These are phyloP conservation scores for Brachystomella parvula DNA, from an alignment of 1,140 invertebrate genomes.

Conservation along the genomic window DNA sequence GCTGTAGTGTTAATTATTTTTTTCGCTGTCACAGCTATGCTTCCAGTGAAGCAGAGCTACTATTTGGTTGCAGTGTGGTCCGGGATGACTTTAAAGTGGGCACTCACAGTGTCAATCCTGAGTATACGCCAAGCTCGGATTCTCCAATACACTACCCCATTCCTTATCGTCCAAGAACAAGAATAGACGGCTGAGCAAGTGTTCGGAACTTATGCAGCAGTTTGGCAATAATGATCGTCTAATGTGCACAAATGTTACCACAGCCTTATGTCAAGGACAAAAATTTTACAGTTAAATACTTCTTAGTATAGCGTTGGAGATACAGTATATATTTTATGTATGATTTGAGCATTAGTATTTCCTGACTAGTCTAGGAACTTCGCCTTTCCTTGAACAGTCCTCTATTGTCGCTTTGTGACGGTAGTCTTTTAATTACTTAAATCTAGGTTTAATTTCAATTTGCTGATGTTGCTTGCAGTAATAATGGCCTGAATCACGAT, in stretches of 20 bases:
- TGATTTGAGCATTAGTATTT: no score
- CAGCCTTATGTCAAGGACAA: background rate
- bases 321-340: no score
- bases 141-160: constrained; percentile 32
- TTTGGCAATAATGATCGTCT: background rate
- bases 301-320: background rate
- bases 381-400: no score
- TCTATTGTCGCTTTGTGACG: background rate
- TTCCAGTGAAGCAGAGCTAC: constrained; percentile 31
- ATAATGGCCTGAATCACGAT: no score
- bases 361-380: no score
- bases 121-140: constrained; percentile 32
- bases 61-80: constrained; percentile 35
- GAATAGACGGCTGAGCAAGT: background rate
- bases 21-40: constrained; percentile 25
- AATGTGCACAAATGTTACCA: background rate
- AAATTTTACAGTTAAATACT: background rate
- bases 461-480: background rate
- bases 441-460: background rate
- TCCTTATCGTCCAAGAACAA: constrained; percentile 33
- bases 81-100: constrained; percentile 34
- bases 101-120: constrained; percentile 22
- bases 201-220: background rate
- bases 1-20: no score
- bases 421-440: background rate